Evolutionary conservation across 2,113 vertebrate species (phyloP), one percentile per base, ranked within the genome.

Genomic region (Noctilio leporinus): DNA sequence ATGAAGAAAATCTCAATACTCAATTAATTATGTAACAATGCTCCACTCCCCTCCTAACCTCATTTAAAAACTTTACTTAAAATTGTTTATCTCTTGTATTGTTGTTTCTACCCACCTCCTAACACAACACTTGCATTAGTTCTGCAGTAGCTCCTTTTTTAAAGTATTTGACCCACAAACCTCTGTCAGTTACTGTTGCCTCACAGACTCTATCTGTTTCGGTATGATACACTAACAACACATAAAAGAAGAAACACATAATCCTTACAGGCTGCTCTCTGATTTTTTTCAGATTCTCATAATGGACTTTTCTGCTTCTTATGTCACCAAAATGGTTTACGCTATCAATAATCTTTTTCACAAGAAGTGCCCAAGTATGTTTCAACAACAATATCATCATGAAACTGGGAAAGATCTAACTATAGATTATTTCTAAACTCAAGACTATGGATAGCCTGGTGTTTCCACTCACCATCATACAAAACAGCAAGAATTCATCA

Each of bases 291-390:
- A 64, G 67, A 92, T 15, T 22, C 16, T 8, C 22, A 92, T 81
- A 72, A 89, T 15, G 3, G 20, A 22, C n/a, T 38, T 7, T 75
- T 2, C 20, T 92, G 43, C 72, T 97, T 87, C 80, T 67, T 94
- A 20, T n/a, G 55, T 33, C 84, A 67, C 53, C 40, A 72, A 2
- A 3, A 35, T 30, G 77, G 64, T 47, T 43, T 38, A 89, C 70
- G 47, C 70, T 35, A 96, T 89, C 17, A 96, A 20, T 33, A 83
- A 94, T 49, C 83, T 16, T 96, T 89, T 96, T 86, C n/a, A 75
- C 77, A 69, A 85, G 30, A 95, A 94, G 28, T 35, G 55, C 59
- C 57, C n/a, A 91, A 84, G 12, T 38, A 88, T 87, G 24, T 81
- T n/a, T 85, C 40, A 89, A 95, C n/a, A 70, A 95, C n/a, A 22